Evolutionary conservation across 2,113 vertebrate species (phyloP), one percentile per base, ranked within the genome.

Genomic region (Oophaga pumilio): DNA sequence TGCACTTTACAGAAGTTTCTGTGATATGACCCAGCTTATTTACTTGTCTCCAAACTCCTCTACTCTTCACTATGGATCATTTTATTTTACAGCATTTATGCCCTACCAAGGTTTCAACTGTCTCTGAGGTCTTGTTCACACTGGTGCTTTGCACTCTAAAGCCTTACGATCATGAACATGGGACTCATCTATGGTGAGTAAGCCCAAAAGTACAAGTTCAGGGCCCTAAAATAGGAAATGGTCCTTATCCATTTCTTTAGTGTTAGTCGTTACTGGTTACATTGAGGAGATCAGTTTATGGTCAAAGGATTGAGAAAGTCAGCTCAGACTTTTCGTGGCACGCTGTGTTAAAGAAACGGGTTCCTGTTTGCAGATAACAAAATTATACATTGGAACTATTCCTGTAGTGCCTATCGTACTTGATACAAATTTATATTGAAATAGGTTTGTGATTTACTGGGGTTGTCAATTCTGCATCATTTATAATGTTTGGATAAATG

Each of bases 1-100:
- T 50, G 12, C 28, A 52, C 33, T 57, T 79, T 79, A 57, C 53
- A 28, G 13, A 82, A 82, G 60, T 82, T 82, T 82, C 9, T 4
- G 24, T 14, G 60, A 52, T 50, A 66, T 68, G 9, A 50, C 22
- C 11, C 4, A 22, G n/a, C 80, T 82, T 82, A 62, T 82, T 52
- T 82, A 82, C 33, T 1, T 50, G 28, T 64, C 49, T 82, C 18
- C 57, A 64, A 57, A 22, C 17, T n/a, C 78, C 4, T 33, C 24
- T 20, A 62, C 18, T 50, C 12, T 64, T n/a, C 49, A 78, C 17
- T 22, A 57, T 28, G 14, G 26, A 82, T 66, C 60, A 43, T 81
- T 81, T 56, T 60, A 59, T 60, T 33, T 81, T 22, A 60, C 78
- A 60, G 12, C 28, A 59, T 81, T 22, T 64, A 50, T 26, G 15